These are phyloP conservation scores for Patella depressa DNA, from an alignment of 2,888 invertebrate genomes.

Conservation along the genomic window DNA sequence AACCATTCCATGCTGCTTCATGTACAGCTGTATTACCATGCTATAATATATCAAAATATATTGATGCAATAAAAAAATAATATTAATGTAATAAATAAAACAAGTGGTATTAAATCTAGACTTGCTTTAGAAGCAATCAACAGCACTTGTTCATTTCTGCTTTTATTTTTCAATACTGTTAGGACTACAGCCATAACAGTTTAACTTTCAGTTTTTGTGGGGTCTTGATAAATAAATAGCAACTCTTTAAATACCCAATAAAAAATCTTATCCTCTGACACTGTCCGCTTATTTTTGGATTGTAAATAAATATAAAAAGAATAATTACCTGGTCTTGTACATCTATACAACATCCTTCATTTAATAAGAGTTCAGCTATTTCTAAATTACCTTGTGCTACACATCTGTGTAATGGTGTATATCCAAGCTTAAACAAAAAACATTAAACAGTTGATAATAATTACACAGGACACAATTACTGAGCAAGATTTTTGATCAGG, in stretches of 20 bases:
- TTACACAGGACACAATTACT: neutral
- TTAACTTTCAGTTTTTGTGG: too few species aligned
- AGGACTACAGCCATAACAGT: too few species aligned
- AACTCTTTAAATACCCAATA: too few species aligned
- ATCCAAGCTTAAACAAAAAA: constrained; percentile 75
- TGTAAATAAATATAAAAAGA: too few species aligned
- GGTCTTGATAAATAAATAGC: too few species aligned
- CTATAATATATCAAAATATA: constrained; percentile 72
- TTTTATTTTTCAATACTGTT: too few species aligned
- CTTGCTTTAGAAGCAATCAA: too few species aligned
- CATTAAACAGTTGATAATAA: neutral
- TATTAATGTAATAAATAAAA: neutral
- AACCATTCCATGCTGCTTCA: constrained; percentile 96
- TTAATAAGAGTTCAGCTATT: constrained; percentile 80
- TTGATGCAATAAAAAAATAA: neutral
- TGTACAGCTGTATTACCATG: constrained; percentile 95
- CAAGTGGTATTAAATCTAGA: too few species aligned
- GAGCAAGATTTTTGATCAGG: neutral
- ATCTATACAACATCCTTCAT: constrained; percentile 80
- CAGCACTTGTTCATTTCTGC: too few species aligned
- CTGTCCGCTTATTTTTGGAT: too few species aligned
- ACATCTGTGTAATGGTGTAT: constrained; percentile 84
- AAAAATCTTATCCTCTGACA: too few species aligned
- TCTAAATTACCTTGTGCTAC: constrained; percentile 87
- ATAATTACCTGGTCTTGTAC: constrained; percentile 78